Percentiles rank a stretch among this genome's conserved stretches.
phyloP scores from a whole-genome alignment of 2,797 vertebrate genomes.

The Phataginus tricuspis region DNA sequence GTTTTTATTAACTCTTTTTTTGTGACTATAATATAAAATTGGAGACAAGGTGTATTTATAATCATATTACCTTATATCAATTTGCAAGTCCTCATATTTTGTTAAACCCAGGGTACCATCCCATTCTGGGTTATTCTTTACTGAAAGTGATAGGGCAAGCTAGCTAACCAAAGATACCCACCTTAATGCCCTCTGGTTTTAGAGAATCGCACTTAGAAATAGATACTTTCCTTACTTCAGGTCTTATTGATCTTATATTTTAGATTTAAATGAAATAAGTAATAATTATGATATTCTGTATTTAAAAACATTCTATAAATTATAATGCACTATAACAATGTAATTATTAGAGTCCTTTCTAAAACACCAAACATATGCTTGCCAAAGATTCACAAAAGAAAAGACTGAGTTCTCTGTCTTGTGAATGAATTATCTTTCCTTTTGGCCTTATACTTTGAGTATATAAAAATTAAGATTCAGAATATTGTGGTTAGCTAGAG shows the following conservation, averaged over 20 bases:
- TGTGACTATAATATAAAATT: slow-evolving; percentile 22
- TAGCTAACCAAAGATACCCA: neutral
- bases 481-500: neutral
- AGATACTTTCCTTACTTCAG: neutral
- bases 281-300: neutral
- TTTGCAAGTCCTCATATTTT: neutral
- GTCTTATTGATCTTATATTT: neutral
- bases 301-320: neutral
- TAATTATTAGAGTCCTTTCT: neutral
- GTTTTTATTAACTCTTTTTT: slow-evolving; percentile 53
- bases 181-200: neutral
- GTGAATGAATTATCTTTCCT: neutral
- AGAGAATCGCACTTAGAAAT: neutral
- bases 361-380: neutral
- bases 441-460: neutral
- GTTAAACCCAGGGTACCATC: neutral
- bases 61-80: neutral
- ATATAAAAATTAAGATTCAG: neutral
- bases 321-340: neutral
- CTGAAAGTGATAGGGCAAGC: neutral
- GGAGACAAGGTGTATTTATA: neutral
- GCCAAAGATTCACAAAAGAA: neutral
- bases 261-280: slow-evolving; percentile 11
- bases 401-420: neutral
- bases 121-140: neutral